Evolutionary conservation across 2,888 invertebrate species (phyloP).

Genomic region (Rotaria macrura): DNA sequence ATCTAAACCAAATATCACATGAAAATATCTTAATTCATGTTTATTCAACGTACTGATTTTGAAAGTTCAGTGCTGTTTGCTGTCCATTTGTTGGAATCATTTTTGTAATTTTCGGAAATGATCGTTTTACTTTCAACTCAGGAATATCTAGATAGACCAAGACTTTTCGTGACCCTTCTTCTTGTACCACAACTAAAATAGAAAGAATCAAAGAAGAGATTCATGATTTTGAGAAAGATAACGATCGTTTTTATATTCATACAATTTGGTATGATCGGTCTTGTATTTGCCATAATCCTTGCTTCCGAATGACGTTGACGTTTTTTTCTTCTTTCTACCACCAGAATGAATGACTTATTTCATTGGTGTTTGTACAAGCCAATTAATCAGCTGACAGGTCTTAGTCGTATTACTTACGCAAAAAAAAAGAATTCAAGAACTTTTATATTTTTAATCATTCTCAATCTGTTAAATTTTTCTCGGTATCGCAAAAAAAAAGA

Average conservation of each 20-base stretch:
- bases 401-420: background rate
- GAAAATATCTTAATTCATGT: no score
- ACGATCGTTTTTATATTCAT: background rate
- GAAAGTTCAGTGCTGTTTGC: background rate
- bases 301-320: background rate
- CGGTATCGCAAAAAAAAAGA: no score
- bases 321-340: no score
- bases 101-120: background rate
- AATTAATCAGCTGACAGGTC: background rate
- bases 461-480: background rate
- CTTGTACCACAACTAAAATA: conserved; percentile 10
- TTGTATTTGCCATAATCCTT: background rate
- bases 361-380: background rate
- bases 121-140: background rate
- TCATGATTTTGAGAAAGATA: background rate
- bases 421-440: background rate
- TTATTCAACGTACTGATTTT: background rate
- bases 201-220: background rate
- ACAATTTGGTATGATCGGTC: background rate
- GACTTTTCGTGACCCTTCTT: background rate
- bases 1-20: background rate
- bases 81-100: background rate
- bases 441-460: background rate
- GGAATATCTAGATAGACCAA: background rate
- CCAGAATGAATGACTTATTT: background rate